Conservation (phyloP, 2,888 invertebrate genomes). For the Teinopalpus imperialis region DNA sequence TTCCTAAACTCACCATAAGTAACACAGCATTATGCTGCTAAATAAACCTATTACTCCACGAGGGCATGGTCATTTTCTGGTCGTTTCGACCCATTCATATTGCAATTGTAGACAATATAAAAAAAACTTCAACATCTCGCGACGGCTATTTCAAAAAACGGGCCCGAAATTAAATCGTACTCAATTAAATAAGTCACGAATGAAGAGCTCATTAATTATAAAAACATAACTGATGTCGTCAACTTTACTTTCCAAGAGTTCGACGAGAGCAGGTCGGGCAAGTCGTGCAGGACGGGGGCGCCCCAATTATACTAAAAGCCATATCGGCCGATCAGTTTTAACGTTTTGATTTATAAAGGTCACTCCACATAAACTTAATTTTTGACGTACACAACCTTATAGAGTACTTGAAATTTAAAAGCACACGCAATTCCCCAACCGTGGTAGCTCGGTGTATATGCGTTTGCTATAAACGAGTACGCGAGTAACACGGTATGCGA, state of each 20-base stretch:
- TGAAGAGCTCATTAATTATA: conserved; percentile 21
- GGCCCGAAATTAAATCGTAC: conserved; percentile 12
- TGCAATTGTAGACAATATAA: too few species aligned
- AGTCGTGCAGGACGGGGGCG: conserved; percentile 50
- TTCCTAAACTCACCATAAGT: too few species aligned
- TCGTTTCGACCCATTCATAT: too few species aligned
- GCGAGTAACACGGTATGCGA: too few species aligned
- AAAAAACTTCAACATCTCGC: too few species aligned
- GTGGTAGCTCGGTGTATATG: too few species aligned
- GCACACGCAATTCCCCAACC: conserved; percentile 5
- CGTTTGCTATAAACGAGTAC: too few species aligned
- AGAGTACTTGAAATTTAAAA: conserved; percentile 12
- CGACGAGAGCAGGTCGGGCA: conserved; percentile 35
- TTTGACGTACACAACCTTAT: conserved; percentile 24
- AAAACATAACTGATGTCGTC: conserved; percentile 21
- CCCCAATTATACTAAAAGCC: conserved; percentile 61
- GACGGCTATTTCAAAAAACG: too few species aligned
- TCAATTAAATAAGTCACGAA: conserved; percentile 14
- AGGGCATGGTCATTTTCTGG: too few species aligned
- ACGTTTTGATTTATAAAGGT: conserved; percentile 58
- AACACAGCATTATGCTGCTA: too few species aligned
- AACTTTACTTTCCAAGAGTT: conserved; percentile 16
- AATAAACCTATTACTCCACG: too few species aligned
- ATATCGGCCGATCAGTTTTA: conserved; percentile 56
- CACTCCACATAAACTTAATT: conserved; percentile 32